A percentile compares a stretch with the other conserved stretches of the same genome.
Evolutionary conservation across 2,797 vertebrate genomes (phyloP).

Genomic region (Brotula barbata): DNA sequence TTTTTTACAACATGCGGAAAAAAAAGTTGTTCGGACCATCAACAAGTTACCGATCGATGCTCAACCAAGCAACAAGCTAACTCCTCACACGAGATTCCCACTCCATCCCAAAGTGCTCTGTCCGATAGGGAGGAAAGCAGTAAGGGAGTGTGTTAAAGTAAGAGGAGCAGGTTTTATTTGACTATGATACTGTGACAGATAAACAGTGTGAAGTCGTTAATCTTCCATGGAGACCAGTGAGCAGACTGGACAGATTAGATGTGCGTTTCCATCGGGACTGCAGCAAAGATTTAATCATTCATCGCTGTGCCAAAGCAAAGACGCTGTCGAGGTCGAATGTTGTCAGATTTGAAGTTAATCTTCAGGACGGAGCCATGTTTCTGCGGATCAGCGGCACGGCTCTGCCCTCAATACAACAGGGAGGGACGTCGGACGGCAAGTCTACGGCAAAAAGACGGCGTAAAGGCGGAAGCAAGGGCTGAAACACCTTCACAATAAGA

Average conservation of each 20-base stretch:
- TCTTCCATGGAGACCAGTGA: slow-evolving; percentile 67
- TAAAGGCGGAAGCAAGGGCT: not conserved
- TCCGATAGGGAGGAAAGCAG: slow-evolving; percentile 8
- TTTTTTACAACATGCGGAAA: not conserved
- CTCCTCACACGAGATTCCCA: not conserved
- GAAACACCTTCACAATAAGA: not conserved
- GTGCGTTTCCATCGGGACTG: slow-evolving; percentile 76
- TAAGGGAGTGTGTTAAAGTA: slow-evolving; percentile 36
- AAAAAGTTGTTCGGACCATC: not conserved
- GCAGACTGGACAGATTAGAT: slow-evolving; percentile 79
- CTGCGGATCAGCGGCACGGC: slow-evolving; percentile 77
- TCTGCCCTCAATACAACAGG: slow-evolving; percentile 74
- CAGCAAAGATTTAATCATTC: slow-evolving; percentile 83
- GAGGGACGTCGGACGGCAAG: slow-evolving; percentile 53
- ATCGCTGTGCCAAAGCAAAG: slow-evolving; percentile 81
- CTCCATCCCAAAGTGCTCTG: not conserved
- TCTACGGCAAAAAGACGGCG: slow-evolving; percentile 1
- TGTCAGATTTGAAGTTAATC: slow-evolving; percentile 84
- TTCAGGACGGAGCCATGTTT: slow-evolving; percentile 80
- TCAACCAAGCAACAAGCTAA: not conserved
- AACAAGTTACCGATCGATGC: not conserved
- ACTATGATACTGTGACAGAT: slow-evolving; percentile 48
- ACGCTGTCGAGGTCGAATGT: slow-evolving; percentile 79
- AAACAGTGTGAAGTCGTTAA: slow-evolving; percentile 72
- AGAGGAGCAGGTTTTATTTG: slow-evolving; percentile 47